These are phyloP conservation scores for Bucorvus abyssinicus DNA, from an alignment of 2,797 vertebrate species.

Conservation along the genomic window DNA sequence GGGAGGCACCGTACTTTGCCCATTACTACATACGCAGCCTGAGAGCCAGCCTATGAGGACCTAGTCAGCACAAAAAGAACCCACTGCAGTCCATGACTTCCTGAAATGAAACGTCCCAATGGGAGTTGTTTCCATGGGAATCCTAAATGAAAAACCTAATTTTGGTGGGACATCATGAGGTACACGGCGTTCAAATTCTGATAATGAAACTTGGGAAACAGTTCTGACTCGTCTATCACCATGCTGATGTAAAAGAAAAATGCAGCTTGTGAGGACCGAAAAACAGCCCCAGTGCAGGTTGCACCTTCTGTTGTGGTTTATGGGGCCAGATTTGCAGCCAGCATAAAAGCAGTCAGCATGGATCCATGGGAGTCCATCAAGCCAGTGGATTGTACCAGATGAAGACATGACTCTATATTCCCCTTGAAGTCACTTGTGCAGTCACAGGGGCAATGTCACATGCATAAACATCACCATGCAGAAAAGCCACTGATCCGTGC, in stretches of 20 bases:
- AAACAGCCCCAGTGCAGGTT: background rate
- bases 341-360: background rate
- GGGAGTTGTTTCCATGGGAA: background rate
- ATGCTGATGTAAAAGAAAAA: slow-evolving; percentile 14
- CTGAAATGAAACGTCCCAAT: background rate
- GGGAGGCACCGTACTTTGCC: background rate
- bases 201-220: background rate
- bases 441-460: background rate
- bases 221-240: background rate
- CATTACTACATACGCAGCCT: background rate
- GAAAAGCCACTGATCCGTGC: slow-evolving; percentile 10
- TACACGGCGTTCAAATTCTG: background rate
- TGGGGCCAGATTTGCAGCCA: background rate
- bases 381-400: background rate
- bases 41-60: slow-evolving; percentile 6
- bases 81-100: background rate
- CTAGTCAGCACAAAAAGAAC: background rate
- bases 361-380: background rate
- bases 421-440: background rate
- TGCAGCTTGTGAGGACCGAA: background rate
- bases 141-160: background rate
- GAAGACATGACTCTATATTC: background rate
- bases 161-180: background rate
- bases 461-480: background rate
- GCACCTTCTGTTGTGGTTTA: background rate